A percentile compares a stretch with the other conserved stretches of the same genome.
These are phyloP conservation scores for Intellagama lesueurii DNA, from an alignment of 2,797 vertebrate species.

Conservation along the genomic window DNA sequence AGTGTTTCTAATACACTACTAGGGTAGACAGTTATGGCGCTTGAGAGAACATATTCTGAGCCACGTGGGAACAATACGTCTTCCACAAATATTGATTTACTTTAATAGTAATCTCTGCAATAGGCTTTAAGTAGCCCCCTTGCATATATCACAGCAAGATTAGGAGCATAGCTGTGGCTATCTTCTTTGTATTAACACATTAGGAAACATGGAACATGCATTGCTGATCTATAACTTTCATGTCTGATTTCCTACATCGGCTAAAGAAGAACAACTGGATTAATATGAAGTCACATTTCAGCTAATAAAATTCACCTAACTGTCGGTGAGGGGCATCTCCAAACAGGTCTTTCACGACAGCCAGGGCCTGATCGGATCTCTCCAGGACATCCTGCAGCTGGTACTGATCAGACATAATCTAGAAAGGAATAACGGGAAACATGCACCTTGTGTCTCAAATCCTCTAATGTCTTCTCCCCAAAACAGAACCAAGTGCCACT, in stretches of 20 bases:
- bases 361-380: constrained; percentile 87
- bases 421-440: constrained; percentile 43
- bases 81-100: not conserved
- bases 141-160: not conserved
- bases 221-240: not conserved
- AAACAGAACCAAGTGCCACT: fast-evolving
- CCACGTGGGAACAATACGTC: not conserved
- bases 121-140: not conserved
- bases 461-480: not conserved
- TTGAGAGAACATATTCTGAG: not conserved
- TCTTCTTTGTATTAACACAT: not conserved
- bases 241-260: not conserved
- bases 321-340: constrained; percentile 86
- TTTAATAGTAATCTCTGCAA: not conserved
- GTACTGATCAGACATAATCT: constrained; percentile 92
- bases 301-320: constrained; percentile 79
- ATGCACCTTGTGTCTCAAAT: constrained; percentile 10
- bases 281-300: not conserved
- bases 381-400: constrained; percentile 87
- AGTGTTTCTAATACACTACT: not conserved
- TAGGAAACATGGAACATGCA: constrained; percentile 14
- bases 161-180: not conserved
- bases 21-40: not conserved
- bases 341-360: constrained; percentile 87
- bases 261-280: constrained; percentile 11